These are phyloP conservation scores for Plestiodon gilberti DNA, from an alignment of 2,113 vertebrate genomes.

Conservation along the genomic window DNA sequence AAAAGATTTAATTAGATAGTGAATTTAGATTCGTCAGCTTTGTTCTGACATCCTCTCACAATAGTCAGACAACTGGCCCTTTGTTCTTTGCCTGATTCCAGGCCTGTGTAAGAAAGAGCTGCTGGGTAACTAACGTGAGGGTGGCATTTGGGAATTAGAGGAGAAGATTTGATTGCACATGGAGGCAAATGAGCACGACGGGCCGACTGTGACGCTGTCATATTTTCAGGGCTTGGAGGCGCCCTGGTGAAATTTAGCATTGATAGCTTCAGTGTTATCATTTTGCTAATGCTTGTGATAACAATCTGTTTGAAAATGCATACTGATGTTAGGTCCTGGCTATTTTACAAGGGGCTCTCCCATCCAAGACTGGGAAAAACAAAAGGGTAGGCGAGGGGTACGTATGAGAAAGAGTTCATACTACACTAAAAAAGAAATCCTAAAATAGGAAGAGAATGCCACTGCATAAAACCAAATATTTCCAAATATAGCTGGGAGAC, in stretches of 20 bases:
- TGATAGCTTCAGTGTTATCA: neutral
- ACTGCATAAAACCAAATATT: neutral
- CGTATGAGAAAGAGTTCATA: neutral
- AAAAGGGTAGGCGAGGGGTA: neutral
- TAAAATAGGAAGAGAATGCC: neutral
- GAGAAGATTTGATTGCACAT: neutral
- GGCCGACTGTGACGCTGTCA: neutral
- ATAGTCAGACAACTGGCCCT: neutral
- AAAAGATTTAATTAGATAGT: neutral
- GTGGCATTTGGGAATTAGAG: constrained; percentile 3
- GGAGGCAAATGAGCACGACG: neutral
- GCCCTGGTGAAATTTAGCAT: neutral
- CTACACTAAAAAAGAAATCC: neutral
- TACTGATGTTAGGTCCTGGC: neutral
- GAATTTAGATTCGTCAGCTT: neutral
- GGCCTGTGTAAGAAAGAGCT: neutral
- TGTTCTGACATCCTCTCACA: neutral
- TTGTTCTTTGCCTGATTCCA: neutral
- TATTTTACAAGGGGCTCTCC: neutral
- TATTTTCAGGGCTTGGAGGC: neutral
- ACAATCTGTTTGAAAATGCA: neutral
- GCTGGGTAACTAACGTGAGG: neutral
- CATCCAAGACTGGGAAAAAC: neutral
- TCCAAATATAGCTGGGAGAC: rapidly evolving
- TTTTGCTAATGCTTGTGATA: neutral